phyloP scores from a whole-genome alignment of 2,888 invertebrate genomes.

The Lochmaea crataegi region DNA sequence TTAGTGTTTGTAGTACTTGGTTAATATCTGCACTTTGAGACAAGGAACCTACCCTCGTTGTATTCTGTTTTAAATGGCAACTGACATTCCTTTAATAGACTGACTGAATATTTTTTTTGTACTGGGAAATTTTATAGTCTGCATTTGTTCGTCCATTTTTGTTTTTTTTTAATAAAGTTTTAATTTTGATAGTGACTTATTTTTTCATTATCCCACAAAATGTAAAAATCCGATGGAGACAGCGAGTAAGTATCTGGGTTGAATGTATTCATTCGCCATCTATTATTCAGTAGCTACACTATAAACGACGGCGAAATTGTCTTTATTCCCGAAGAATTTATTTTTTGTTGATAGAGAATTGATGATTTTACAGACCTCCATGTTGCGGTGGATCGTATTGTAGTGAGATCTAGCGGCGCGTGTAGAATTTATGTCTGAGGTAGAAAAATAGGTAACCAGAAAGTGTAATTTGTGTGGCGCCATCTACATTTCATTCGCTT shows the following conservation, averaged over 20 bases:
- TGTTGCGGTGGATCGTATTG: no score
- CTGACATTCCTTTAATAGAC: slow-evolving; percentile 27
- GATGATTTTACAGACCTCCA: no score
- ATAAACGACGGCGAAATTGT: background rate
- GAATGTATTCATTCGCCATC: no score
- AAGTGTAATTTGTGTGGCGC: no score
- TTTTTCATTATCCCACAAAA: background rate
- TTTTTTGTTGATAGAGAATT: no score
- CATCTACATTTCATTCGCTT: no score
- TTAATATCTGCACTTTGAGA: slow-evolving; percentile 20
- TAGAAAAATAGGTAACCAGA: no score
- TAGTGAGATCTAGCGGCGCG: no score
- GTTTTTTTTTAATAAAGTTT: slow-evolving; percentile 35
- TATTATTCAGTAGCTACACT: background rate
- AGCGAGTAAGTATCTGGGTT: no score
- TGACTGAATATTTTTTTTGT: slow-evolving; percentile 12
- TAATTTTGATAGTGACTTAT: slow-evolving; percentile 24
- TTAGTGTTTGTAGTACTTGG: slow-evolving; percentile 15
- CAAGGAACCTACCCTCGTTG: background rate
- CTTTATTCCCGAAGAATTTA: no score
- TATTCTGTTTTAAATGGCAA: slow-evolving; percentile 9
- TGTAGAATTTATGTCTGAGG: no score
- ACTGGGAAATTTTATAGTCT: slow-evolving; percentile 27
- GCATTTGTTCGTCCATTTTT: slow-evolving; percentile 43
- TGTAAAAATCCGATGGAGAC: no score